Evolutionary conservation across 2,113 vertebrate species (phyloP), one percentile per base, ranked within the genome.

Genomic region (Chlorocebus sabaeus): DNA sequence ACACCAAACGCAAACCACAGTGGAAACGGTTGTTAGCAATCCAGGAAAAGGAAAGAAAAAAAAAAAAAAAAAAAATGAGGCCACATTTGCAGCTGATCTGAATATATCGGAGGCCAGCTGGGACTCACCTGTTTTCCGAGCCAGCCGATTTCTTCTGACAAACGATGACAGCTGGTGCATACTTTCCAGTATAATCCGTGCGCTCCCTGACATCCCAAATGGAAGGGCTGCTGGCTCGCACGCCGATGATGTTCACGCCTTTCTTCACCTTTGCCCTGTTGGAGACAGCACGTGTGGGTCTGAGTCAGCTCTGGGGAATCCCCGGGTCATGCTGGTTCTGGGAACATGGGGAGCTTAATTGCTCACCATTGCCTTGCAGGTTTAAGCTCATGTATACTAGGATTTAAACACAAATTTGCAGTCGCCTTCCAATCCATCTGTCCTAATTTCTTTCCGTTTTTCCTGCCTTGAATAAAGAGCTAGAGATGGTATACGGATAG

Each of bases 231-330:
- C 99, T 99, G 97, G 99, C 99, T 94, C 99, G 98, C 0, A 99
- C 99, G 1, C 98, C 98, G 12, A 98, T 95, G 94, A 99, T 98
- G 73, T 98, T 99, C 98, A 99, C 98, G 0, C 99, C 99, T 96
- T 98, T 99, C 98, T 99, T 99, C 97, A 99, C 99, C 91, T 99
- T 99, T 0, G 99, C 99, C 98, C 99, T 99, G 97, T 78, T 38
- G 98, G 96, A 96, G 97, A 97, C 48, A 93, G 92, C 13, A 30
- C 22, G 38, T 0, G n/a, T 35, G 93, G 6, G 52, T 73, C 76
- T 88, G 83, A 96, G 92, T 67, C 1, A 8, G 57, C 13, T 1
- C 83, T 30, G 23, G 84, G 82, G 79, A 20, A 30, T 10, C 61
- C 57, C 2, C 18, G 3, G 61, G 18, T 13, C 32, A 6, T 7